phyloP scores from a whole-genome alignment of 2,113 vertebrate species.

The Burhinus oedicnemus region DNA sequence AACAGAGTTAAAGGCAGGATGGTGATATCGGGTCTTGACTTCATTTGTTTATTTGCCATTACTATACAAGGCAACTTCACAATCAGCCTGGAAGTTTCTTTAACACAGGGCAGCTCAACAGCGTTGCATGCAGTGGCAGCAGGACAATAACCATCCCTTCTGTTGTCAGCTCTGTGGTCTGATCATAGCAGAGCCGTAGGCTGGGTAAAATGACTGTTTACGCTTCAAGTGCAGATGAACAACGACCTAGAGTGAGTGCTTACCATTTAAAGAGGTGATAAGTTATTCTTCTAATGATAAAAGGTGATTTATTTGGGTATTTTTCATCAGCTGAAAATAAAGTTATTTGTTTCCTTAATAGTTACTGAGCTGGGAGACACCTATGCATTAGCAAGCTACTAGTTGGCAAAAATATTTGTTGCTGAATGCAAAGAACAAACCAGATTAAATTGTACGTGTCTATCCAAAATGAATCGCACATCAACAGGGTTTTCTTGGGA shows the following conservation, averaged over 20 bases:
- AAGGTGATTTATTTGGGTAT: background rate
- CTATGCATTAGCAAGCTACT: background rate
- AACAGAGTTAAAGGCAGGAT: background rate
- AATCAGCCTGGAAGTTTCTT: background rate
- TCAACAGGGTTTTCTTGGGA: background rate
- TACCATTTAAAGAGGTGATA: background rate
- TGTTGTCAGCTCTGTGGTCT: background rate
- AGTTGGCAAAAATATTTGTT: background rate
- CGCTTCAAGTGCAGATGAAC: background rate
- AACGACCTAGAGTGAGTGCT: background rate
- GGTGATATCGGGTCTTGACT: background rate
- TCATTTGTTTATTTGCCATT: background rate
- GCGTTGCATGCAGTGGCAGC: fast-evolving
- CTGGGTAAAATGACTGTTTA: background rate
- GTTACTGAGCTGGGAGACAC: background rate
- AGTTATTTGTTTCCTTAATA: background rate
- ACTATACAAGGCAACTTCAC: background rate
- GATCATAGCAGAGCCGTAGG: background rate
- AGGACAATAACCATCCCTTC: background rate
- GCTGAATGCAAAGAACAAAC: background rate
- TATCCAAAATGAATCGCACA: background rate
- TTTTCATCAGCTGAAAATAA: background rate
- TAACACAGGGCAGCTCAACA: background rate
- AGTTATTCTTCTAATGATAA: background rate
- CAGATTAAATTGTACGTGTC: background rate